Percentiles rank a stretch among this genome's conserved stretches.
Evolutionary conservation across 2,797 vertebrate species (phyloP).

Genomic region (Sylvia borin): DNA sequence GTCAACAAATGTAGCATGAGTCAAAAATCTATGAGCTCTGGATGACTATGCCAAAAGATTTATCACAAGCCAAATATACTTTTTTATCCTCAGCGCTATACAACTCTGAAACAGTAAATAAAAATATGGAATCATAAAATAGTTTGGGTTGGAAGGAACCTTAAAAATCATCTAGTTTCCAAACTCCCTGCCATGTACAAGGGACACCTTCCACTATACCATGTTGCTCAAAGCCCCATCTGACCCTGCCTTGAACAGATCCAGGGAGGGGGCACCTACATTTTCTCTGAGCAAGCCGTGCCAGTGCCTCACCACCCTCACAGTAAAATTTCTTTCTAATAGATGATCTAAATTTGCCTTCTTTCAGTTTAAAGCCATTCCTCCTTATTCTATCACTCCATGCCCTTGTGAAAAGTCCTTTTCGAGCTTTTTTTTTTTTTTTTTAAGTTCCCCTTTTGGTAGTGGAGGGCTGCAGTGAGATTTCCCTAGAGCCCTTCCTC

Average conservation of each 20-base stretch:
- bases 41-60: neutral
- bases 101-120: neutral
- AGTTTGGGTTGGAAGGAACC: neutral
- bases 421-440: neutral
- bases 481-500: neutral
- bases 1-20: neutral
- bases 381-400: neutral
- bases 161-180: neutral
- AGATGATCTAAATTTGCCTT: neutral
- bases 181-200: neutral
- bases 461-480: neutral
- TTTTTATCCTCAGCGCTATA: neutral
- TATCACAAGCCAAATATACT: neutral
- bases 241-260: neutral
- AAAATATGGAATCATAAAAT: neutral
- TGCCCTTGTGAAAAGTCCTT: neutral
- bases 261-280: neutral
- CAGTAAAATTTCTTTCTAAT: neutral
- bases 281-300: neutral
- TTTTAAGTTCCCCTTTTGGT: neutral
- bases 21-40: slow-evolving; percentile 5
- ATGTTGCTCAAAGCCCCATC: neutral
- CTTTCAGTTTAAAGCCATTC: neutral
- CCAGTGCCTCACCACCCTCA: neutral
- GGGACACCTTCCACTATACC: neutral